Evolutionary conservation across 2,888 invertebrate genomes (phyloP).

Genomic region (Eretmocerus hayati): DNA sequence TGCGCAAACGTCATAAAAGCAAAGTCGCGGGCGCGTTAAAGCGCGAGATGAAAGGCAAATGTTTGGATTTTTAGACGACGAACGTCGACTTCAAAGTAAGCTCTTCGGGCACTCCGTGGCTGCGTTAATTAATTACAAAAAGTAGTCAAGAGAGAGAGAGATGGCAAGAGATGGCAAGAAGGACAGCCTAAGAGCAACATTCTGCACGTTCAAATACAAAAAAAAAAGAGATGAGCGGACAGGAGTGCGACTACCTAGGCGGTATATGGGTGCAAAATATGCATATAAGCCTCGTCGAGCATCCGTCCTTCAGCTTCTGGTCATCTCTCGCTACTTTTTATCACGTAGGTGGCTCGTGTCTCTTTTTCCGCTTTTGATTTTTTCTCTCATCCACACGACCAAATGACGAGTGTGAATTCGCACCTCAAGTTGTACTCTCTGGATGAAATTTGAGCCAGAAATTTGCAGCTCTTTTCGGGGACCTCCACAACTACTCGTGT

Average conservation of each 20-base stretch:
- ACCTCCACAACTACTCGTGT: too few relatives aligned
- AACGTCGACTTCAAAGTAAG: too few relatives aligned
- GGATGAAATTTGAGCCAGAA: too few relatives aligned
- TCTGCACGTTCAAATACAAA: too few relatives aligned
- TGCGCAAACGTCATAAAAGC: conserved; percentile 12
- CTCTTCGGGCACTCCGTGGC: neutral
- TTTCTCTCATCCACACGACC: neutral
- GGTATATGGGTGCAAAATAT: conserved; percentile 1
- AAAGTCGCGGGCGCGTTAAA: conserved; percentile 11
- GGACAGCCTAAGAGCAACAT: too few relatives aligned
- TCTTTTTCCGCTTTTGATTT: too few relatives aligned
- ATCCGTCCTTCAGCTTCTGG: neutral
- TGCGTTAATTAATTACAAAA: conserved; percentile 20
- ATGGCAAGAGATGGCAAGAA: neutral
- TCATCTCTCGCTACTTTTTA: neutral
- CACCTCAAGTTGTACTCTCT: too few relatives aligned
- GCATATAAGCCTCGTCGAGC: neutral
- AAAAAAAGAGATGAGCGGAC: too few relatives aligned
- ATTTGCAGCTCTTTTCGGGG: too few relatives aligned
- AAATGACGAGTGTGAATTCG: too few relatives aligned
- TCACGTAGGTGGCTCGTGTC: neutral
- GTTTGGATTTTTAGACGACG: conserved; percentile 13
- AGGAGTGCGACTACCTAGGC: too few relatives aligned
- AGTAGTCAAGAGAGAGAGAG: neutral
- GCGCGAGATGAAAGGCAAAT: conserved; percentile 15